Conservation (phyloP, 2,888 invertebrate species). For the Caenorhabditis wallacei region DNA sequence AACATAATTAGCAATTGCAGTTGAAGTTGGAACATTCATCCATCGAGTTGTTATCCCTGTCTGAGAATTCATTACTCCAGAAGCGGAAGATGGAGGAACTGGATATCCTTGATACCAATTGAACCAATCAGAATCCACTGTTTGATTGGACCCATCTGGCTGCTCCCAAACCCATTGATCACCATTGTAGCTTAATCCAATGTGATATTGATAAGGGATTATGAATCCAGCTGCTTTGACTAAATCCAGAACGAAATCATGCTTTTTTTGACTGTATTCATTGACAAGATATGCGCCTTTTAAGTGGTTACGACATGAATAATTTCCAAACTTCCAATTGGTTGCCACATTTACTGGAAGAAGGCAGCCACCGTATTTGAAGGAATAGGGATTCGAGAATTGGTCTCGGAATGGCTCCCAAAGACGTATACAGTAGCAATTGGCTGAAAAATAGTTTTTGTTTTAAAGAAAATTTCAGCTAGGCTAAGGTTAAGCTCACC, state of each 20-base stretch:
- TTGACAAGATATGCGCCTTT: slow-evolving; percentile 32
- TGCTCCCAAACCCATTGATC: slow-evolving; percentile 32
- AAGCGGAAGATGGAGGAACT: background rate
- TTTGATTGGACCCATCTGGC: background rate
- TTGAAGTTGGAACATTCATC: background rate
- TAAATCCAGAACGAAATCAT: slow-evolving; percentile 13
- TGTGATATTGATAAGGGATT: slow-evolving; percentile 22
- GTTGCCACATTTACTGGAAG: slow-evolving; percentile 1
- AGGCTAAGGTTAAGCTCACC: background rate
- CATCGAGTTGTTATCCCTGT: background rate
- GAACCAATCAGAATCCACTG: background rate
- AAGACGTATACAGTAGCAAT: slow-evolving; percentile 53
- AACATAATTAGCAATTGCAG: background rate
- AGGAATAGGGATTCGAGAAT: too few species aligned
- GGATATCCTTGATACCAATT: background rate
- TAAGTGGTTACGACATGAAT: slow-evolving; percentile 26
- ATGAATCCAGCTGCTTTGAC: background rate
- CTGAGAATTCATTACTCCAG: background rate
- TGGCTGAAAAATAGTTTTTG: slow-evolving; percentile 32
- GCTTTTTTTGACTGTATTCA: slow-evolving; percentile 41
- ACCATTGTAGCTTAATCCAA: slow-evolving; percentile 1
- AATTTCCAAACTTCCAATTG: slow-evolving; percentile 39
- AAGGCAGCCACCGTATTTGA: slow-evolving; percentile 45
- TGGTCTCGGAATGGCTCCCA: background rate
- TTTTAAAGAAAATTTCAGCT: background rate